A percentile compares a stretch with the other conserved stretches of the same genome.
Evolutionary conservation across 2,113 vertebrate species (phyloP).

Genomic region (Hucho hucho): DNA sequence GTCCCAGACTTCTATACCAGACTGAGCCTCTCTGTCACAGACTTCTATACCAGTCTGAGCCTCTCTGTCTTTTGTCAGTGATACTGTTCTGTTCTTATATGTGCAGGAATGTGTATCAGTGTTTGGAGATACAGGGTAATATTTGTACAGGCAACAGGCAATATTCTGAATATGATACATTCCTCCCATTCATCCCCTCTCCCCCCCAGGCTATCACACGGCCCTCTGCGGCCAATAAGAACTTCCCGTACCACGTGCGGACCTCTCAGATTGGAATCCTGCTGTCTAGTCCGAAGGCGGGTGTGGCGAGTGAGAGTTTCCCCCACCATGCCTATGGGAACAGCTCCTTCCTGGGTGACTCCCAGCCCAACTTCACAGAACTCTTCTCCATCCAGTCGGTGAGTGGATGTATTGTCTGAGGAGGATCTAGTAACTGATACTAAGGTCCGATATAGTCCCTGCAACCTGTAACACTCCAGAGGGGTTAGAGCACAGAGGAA

Average conservation of each 20-base stretch:
- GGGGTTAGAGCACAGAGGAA: too few relatives aligned
- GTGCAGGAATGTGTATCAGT: not conserved
- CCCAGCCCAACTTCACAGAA: constrained; percentile 92
- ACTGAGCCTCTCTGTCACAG: too few relatives aligned
- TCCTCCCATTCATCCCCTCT: not conserved
- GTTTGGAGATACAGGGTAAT: not conserved
- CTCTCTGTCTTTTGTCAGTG: not conserved
- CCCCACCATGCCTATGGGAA: constrained; percentile 91
- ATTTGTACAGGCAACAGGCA: not conserved
- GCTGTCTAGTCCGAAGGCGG: constrained; percentile 74
- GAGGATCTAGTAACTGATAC: not conserved
- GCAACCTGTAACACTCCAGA: too few relatives aligned
- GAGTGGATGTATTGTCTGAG: constrained; percentile 32
- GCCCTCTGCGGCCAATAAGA: constrained; percentile 91
- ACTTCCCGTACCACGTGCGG: constrained; percentile 91
- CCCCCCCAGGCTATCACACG: constrained; percentile 83
- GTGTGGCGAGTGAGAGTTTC: constrained; percentile 76
- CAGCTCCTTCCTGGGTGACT: constrained; percentile 87
- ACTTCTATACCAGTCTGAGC: too few relatives aligned
- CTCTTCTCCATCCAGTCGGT: constrained; percentile 90
- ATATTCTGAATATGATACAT: not conserved
- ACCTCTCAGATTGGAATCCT: constrained; percentile 89
- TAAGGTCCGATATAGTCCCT: not conserved
- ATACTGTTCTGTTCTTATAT: too few relatives aligned
- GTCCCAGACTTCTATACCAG: not conserved